phyloP scores from a whole-genome alignment of 2,113 vertebrate species.

The Cnemophilus loriae region DNA sequence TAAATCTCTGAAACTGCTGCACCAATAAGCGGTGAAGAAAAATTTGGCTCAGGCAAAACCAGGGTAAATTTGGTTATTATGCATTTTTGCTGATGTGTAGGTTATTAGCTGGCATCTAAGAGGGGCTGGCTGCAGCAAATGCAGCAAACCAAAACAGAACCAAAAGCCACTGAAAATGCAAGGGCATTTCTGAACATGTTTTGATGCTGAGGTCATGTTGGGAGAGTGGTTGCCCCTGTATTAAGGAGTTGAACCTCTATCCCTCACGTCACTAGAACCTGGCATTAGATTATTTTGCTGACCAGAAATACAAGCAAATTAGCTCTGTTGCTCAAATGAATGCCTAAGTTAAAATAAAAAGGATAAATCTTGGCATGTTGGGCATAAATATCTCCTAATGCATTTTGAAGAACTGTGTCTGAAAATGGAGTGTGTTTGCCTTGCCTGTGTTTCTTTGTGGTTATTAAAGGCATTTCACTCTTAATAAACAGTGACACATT shows the following conservation, averaged over 20 bases:
- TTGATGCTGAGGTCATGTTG: not conserved
- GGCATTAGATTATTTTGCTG: not conserved
- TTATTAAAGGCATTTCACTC: not conserved
- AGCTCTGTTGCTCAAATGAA: not conserved
- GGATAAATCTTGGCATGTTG: not conserved
- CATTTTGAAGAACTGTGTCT: not conserved
- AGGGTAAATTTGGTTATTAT: not conserved
- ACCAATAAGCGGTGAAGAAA: not conserved
- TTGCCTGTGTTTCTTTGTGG: not conserved
- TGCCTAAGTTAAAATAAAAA: not conserved
- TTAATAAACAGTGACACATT: not conserved
- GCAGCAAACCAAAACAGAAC: not conserved
- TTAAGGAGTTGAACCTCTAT: not conserved
- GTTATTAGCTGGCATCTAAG: not conserved
- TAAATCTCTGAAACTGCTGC: not conserved
- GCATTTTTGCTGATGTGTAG: not conserved
- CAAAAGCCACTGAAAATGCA: not conserved
- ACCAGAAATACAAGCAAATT: not conserved
- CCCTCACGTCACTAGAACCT: accelerated
- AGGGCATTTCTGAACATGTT: not conserved
- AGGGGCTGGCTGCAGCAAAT: not conserved
- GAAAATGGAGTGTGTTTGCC: not conserved
- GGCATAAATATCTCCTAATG: not conserved
- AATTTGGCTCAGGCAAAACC: not conserved
- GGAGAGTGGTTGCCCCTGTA: accelerated